Evolutionary conservation across 1,140 invertebrate genomes (phyloP).

Genomic region (Nasonia giraulti): DNA sequence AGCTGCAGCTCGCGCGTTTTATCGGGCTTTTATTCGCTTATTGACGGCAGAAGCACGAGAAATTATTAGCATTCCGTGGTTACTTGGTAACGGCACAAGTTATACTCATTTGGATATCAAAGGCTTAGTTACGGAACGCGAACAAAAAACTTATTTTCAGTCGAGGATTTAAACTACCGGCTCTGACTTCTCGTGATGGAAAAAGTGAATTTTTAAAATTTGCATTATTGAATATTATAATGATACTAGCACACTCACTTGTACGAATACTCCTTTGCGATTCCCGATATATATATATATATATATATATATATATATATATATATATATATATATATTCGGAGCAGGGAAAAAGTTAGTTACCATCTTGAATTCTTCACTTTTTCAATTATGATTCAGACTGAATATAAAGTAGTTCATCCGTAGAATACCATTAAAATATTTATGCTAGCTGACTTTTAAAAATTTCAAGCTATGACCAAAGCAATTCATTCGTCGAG

Average conservation of each 20-base stretch:
- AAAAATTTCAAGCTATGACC: not conserved
- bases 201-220: not conserved
- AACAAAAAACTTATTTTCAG: not conserved
- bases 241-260: not conserved
- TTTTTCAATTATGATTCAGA: not conserved
- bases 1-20: not conserved
- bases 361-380: not conserved
- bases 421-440: not conserved
- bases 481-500: no score
- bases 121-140: not conserved
- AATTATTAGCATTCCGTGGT: not conserved
- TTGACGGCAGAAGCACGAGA: not conserved
- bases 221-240: not conserved
- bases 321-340: not conserved
- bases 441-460: not conserved
- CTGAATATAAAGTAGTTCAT: constrained; percentile 6
- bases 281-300: not conserved
- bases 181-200: not conserved
- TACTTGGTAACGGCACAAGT: not conserved
- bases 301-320: not conserved
- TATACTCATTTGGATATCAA: constrained; percentile 5
- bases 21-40: not conserved
- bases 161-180: not conserved
- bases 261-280: not conserved
- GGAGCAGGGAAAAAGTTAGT: not conserved